Base-by-base conservation (phyloP, 2,113 vertebrate genomes). In the Apodemus sylvaticus region DNA sequence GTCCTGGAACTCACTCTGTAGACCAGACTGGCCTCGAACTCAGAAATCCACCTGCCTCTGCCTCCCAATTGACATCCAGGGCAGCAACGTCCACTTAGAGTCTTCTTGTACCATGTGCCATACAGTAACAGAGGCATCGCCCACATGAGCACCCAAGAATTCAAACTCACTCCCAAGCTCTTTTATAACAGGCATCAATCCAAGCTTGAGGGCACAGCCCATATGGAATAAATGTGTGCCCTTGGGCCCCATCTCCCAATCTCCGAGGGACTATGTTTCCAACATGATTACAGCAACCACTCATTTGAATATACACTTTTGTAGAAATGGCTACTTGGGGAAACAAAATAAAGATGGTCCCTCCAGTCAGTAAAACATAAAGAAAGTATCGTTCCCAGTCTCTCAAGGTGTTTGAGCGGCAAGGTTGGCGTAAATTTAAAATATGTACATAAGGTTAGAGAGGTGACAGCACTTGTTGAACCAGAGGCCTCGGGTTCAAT, bases 281-380 rank as follows among this genome's bases (percentile, higher is more conserved):
- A 68, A 31, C 48, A 58, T 85, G 62, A 86, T 36, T 62, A 79
- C 2, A 62, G 42, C 10, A 42, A 94, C 11, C 76, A 96, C 64
- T 88, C 64, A 78, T 62, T 90, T 86, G 26, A 94, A 16, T 36
- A 55, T 66, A 86, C 19, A 13, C 13, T 86, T 93, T 70, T 86
- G 76, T 16, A 82, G 34, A 94, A 97, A 94, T 12, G 36, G 88
- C 14, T 1, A 29, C 22, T 77, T 83, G 14, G 16, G 87, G 51
- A 78, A 39, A 31, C 51, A 86, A 26, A 92, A 22, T 42, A 89
- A 31, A 64, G 45, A 22, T 62, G 24, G 16, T 90, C 36, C 79
- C 68, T 90, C 78, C 12, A 51, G n/a, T 9, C 82, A 68, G 22
- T 53, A 93, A 95, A 95, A 79, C 48, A 34, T 55, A 92, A 91